Evolutionary conservation across 2,113 vertebrate species (phyloP).

Genomic region (Lepisosteus osseus): DNA sequence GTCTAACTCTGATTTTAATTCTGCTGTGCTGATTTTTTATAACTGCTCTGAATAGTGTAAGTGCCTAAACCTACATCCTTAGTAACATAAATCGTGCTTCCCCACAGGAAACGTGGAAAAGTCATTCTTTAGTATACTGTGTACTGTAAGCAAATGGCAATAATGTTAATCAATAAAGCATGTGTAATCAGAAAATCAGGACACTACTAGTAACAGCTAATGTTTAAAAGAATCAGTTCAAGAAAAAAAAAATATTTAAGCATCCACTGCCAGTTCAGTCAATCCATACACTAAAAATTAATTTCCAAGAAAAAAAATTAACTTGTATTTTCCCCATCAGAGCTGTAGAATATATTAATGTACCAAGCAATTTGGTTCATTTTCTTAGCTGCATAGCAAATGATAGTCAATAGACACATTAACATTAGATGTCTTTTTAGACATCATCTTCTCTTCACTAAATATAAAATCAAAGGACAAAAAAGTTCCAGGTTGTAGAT

Average conservation of each 20-base stretch:
- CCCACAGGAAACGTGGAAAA: background rate
- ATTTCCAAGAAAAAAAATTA: too few species aligned
- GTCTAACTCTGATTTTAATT: background rate
- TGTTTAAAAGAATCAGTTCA: slow-evolving; percentile 11
- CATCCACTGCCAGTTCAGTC: slow-evolving; percentile 8
- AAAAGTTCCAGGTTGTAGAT: too few species aligned
- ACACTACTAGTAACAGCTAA: slow-evolving; percentile 21
- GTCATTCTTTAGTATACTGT: slow-evolving; percentile 20
- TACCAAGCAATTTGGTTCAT: too few species aligned
- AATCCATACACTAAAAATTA: background rate
- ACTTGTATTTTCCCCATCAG: too few species aligned
- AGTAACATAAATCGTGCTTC: background rate
- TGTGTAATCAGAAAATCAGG: slow-evolving; percentile 33
- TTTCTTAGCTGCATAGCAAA: too few species aligned
- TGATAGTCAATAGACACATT: too few species aligned
- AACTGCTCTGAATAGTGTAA: background rate
- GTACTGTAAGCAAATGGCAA: slow-evolving; percentile 26
- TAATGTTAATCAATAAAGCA: slow-evolving; percentile 26
- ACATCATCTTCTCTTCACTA: background rate
- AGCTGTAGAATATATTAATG: too few species aligned
- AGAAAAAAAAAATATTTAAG: slow-evolving; percentile 25
- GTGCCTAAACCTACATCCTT: background rate
- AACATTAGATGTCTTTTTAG: too few species aligned
- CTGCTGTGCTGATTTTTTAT: background rate
- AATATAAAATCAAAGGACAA: too few species aligned